Evolutionary conservation across 1,140 invertebrate species (phyloP), one percentile per base, ranked within the genome.

Genomic region (Sarcophaga peregrina): DNA sequence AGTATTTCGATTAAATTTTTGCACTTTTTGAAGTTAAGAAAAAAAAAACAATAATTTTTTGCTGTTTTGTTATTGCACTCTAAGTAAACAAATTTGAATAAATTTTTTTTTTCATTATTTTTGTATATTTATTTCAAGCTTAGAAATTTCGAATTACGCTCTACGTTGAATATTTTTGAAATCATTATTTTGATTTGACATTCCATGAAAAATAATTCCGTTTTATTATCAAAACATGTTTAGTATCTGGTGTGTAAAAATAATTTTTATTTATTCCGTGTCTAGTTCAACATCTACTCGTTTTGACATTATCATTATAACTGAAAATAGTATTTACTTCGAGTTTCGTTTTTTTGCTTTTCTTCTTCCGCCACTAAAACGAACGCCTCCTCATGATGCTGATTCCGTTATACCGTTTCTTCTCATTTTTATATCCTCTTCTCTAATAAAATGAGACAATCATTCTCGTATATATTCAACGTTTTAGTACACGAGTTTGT

Each of bases 301-400:
- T 78, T 78, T 78, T 25, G 75, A 78, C 75, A 78, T 78, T 78
- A 78, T 78, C 75, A 78, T 78, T 78, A 78, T 78, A 78, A 78
- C 75, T 78, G 75, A 78, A 78, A 52, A 52, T 78, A 78, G 75
- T 78, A 78, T 50, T 50, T 52, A 50, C 75, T 48, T 78, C 75
- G 75, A 52, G 75, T 78, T 50, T 78, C 47, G n/a, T 50, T 78
- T 50, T 76, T 78, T 37, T 37, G 25, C 4, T 37, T 37, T 78
- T 78, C 17, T 25, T 68, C n/a, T 68, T 68, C 62, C 20, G 20
- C 62, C 20, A 68, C 62, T 68, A 68, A 68, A 68, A 68, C 62
- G 62, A 68, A 20, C 62, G n/a, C 20, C 17, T 20, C 20, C n/a
- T 68, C 10, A 25, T n/a, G 54, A 58, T 58, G 54, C 54, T 68